Conservation (phyloP, 2,888 invertebrate species). For the Idaea straminata region DNA sequence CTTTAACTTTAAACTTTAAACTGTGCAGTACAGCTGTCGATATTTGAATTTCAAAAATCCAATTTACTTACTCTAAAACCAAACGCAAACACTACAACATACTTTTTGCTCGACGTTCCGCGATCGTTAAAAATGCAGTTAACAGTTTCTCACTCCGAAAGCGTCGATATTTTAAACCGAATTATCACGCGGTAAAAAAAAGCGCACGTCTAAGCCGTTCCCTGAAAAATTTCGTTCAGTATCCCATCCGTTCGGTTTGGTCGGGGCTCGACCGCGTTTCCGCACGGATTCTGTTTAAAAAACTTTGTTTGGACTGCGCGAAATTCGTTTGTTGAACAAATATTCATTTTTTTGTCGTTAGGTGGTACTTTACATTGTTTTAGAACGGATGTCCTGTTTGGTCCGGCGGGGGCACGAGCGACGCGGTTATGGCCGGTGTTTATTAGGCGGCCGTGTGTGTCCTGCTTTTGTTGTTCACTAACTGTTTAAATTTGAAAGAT, state of each 20-base stretch:
- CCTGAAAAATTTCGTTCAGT: constrained; percentile 42
- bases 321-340: constrained; percentile 58
- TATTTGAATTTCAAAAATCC: constrained; percentile 2
- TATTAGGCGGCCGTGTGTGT: constrained; percentile 40
- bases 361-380: constrained; percentile 58
- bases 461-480: constrained; percentile 35
- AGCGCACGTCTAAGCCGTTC: constrained; percentile 34
- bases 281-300: constrained; percentile 49
- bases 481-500: constrained; percentile 42
- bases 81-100: neutral
- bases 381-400: constrained; percentile 61
- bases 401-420: constrained; percentile 45
- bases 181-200: constrained; percentile 34
- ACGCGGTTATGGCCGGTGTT: constrained; percentile 40
- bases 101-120: constrained; percentile 17
- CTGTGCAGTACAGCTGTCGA: neutral
- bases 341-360: constrained; percentile 53
- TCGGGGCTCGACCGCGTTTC: constrained; percentile 31
- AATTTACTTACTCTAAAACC: constrained; percentile 3
- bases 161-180: constrained; percentile 36
- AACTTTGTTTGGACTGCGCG: constrained; percentile 54
- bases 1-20: neutral
- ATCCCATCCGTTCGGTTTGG: constrained; percentile 42
- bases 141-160: constrained; percentile 29
- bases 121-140: constrained; percentile 28